These are phyloP conservation scores for Acanthurus tractus DNA, from an alignment of 2,797 vertebrate species.

Conservation along the genomic window DNA sequence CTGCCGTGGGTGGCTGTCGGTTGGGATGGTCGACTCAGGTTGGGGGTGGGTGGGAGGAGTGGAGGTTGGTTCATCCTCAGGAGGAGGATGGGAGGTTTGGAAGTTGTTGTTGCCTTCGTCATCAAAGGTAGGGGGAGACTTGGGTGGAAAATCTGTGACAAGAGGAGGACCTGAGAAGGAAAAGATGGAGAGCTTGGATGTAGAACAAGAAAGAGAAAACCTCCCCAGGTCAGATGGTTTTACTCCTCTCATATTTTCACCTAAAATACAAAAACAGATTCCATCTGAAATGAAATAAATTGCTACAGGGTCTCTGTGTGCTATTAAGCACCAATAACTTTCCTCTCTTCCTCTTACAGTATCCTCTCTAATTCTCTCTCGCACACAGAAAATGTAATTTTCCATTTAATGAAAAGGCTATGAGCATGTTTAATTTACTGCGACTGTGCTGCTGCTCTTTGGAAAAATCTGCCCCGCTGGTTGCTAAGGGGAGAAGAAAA, in stretches of 20 bases:
- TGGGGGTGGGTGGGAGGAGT: constrained; percentile 9
- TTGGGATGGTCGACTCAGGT: constrained; percentile 69
- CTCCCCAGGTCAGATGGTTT: too few relatives aligned
- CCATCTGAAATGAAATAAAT: constrained; percentile 16
- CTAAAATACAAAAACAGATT: constrained; percentile 3
- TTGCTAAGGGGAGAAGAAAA: constrained; percentile 76
- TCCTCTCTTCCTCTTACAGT: background rate
- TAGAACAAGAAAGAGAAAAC: background rate
- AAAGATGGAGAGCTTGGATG: background rate
- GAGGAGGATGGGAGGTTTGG: constrained; percentile 34
- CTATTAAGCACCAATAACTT: background rate
- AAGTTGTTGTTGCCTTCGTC: constrained; percentile 15
- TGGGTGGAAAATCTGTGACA: constrained; percentile 44
- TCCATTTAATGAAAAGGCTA: constrained; percentile 50
- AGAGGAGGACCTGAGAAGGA: constrained; percentile 65
- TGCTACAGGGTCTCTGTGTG: constrained; percentile 7
- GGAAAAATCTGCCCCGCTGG: constrained; percentile 52
- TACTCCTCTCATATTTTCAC: background rate
- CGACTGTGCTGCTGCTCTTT: constrained; percentile 11
- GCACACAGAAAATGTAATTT: constrained; percentile 51
- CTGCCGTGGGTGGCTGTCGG: constrained; percentile 54
- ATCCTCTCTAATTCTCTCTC: constrained; percentile 26
- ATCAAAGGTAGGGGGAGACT: constrained; percentile 37
- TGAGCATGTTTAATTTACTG: constrained; percentile 22
- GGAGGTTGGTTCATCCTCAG: constrained; percentile 53